Conservation (phyloP, 2,797 vertebrate genomes). For the Acanthopagrus latus region DNA sequence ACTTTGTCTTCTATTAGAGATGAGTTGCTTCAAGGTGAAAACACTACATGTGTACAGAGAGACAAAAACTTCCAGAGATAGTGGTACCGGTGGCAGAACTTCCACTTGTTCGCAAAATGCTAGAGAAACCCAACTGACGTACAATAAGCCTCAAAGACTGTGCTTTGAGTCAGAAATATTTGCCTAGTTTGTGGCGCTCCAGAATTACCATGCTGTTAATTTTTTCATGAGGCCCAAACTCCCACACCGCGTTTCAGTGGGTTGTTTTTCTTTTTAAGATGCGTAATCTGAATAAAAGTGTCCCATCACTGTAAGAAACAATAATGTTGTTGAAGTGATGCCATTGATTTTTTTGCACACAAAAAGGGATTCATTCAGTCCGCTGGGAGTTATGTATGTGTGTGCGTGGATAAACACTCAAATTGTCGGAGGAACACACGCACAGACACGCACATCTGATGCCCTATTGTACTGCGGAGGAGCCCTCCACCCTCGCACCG, state of each 20-base stretch:
- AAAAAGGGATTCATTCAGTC: constrained; percentile 31
- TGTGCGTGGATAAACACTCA: constrained; percentile 22
- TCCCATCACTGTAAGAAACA: constrained; percentile 10
- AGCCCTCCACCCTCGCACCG: constrained; percentile 44
- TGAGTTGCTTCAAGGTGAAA: background rate
- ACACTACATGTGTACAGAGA: background rate
- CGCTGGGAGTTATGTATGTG: constrained; percentile 21
- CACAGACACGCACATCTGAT: constrained; percentile 29
- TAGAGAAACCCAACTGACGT: background rate
- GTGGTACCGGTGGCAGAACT: background rate
- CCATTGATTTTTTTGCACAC: constrained; percentile 22
- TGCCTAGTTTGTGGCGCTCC: background rate
- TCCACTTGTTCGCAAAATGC: background rate
- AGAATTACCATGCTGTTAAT: background rate
- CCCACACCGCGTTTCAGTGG: background rate
- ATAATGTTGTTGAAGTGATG: constrained; percentile 21
- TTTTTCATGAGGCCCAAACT: background rate
- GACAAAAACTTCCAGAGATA: background rate
- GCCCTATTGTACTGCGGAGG: constrained; percentile 47
- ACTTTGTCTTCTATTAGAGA: background rate
- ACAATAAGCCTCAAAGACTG: background rate
- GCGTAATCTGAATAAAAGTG: constrained; percentile 8
- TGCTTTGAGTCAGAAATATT: background rate
- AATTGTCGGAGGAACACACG: constrained; percentile 13
- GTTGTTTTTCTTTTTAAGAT: background rate